Conservation (phyloP, 2,113 vertebrate species). For the Ageneiosus marmoratus region DNA sequence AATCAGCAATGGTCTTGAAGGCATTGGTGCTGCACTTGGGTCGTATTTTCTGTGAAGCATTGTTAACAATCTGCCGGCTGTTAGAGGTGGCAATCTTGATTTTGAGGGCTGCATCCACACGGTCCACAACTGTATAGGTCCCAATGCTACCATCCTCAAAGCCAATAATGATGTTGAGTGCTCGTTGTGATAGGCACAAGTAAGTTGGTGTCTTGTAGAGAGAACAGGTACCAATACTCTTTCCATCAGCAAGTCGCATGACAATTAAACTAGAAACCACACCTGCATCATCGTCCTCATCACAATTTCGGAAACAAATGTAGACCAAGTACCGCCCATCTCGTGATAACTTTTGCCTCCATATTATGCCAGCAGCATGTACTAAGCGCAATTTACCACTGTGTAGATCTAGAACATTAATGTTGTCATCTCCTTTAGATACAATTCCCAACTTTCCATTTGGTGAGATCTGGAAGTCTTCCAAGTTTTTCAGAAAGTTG, state of each 20-base stretch:
- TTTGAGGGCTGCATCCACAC: conserved; percentile 94
- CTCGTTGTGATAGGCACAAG: conserved; percentile 90
- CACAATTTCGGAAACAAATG: conserved; percentile 86
- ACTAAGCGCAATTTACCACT: conserved; percentile 92
- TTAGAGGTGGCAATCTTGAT: conserved; percentile 99
- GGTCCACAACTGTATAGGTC: conserved; percentile 96
- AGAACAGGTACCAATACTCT: conserved; percentile 96
- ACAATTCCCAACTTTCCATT: conserved; percentile 96
- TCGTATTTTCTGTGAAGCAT: conserved; percentile 82
- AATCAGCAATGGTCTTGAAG: conserved; percentile 92
- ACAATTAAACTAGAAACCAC: conserved; percentile 90
- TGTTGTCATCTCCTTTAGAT: conserved; percentile 93
- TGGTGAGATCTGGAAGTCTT: conserved; percentile 97
- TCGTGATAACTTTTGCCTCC: conserved; percentile 90
- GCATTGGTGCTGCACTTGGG: conserved; percentile 89
- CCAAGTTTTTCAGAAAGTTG: conserved; percentile 91
- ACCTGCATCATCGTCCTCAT: conserved; percentile 91
- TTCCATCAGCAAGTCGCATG: conserved; percentile 95
- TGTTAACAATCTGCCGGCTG: conserved; percentile 97
- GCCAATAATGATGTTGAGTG: conserved; percentile 94
- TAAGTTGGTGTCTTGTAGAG: conserved; percentile 97
- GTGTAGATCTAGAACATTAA: conserved; percentile 92
- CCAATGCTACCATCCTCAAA: conserved; percentile 97
- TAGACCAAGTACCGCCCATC: conserved; percentile 98
- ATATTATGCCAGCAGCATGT: conserved; percentile 88